Evolutionary conservation across 2,797 vertebrate genomes (phyloP).

Genomic region (Myotis daubentonii): DNA sequence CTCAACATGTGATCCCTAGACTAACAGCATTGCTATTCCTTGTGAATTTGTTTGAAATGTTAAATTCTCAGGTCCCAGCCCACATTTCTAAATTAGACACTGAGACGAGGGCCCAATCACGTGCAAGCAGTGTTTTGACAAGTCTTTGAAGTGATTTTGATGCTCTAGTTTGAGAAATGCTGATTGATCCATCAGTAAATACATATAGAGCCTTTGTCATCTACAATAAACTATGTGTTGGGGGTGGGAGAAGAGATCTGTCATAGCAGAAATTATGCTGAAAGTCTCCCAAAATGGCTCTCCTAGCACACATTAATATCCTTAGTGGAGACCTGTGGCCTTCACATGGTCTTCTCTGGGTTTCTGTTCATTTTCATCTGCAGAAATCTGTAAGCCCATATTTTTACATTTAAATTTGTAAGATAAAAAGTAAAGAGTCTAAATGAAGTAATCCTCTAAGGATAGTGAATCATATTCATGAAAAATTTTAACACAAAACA

Average conservation of each 20-base stretch:
- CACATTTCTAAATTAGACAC: background rate
- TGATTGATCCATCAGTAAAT: background rate
- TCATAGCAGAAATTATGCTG: background rate
- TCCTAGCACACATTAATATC: rapidly evolving
- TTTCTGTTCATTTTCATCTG: background rate
- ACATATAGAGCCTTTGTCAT: background rate
- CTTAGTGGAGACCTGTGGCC: background rate
- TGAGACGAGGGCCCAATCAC: background rate
- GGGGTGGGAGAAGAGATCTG: background rate
- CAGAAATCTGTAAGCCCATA: background rate
- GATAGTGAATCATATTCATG: background rate
- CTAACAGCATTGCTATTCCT: background rate
- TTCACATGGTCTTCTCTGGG: background rate
- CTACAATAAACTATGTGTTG: background rate
- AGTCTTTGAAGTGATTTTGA: background rate
- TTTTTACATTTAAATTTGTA: background rate
- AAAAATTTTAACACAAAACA: background rate
- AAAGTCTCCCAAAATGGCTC: background rate
- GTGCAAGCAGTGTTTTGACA: background rate
- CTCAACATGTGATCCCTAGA: background rate
- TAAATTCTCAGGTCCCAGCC: background rate
- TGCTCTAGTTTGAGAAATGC: background rate
- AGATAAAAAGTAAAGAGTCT: background rate
- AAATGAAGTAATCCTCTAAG: background rate
- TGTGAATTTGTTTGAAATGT: background rate